Evolutionary conservation across 2,888 invertebrate species (phyloP), one percentile per base, ranked within the genome.

Genomic region (Meghimatium bilineatum): DNA sequence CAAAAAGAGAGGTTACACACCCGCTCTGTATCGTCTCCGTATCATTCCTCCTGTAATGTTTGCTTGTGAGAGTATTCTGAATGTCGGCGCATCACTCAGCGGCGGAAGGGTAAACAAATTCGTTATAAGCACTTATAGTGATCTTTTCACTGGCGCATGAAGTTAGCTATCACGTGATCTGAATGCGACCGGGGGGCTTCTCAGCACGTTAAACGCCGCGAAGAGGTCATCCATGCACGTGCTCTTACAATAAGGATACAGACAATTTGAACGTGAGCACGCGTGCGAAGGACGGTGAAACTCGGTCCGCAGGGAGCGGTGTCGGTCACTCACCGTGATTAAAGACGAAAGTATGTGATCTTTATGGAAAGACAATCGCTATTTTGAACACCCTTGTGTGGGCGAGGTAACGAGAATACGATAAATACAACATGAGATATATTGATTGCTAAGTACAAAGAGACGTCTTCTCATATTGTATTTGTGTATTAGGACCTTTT

Each of bases 171-270:
- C 56, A 63, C 81, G 81, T 81, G 81, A 49, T 74, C 44, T 44
- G 74, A 81, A 74, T 74, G 81, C 74, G 81, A 81, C 81, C 82
- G 67, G 29, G 49, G 56, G 82, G 44, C 76, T 82, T 82, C 71
- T 49, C 82, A 26, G 76, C 67, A 82, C 66, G 82, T 66, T 82
- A 75, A 75, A 82, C 67, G 75, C 38, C 75, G 82, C 67, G 23
- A 82, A 76, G 29, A 76, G 82, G 82, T 82, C 82, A 82, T 23
- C 67, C 29, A 49, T 36, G 82, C 82, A 82, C 82, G 82, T 82
- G 82, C 82, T 67, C 67, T 1, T 44, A 82, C 82, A 82, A 82
- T 63, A 38, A 74, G 60, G 60, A 29, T 29, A 5, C 60, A 14
- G 44, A 44, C 32, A 20, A 60, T 44, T 60, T 36, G 49, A 60